Evolutionary conservation across 1,140 invertebrate genomes (phyloP), one percentile per base, ranked within the genome.

Genomic region (Scaptomyza pallida): DNA sequence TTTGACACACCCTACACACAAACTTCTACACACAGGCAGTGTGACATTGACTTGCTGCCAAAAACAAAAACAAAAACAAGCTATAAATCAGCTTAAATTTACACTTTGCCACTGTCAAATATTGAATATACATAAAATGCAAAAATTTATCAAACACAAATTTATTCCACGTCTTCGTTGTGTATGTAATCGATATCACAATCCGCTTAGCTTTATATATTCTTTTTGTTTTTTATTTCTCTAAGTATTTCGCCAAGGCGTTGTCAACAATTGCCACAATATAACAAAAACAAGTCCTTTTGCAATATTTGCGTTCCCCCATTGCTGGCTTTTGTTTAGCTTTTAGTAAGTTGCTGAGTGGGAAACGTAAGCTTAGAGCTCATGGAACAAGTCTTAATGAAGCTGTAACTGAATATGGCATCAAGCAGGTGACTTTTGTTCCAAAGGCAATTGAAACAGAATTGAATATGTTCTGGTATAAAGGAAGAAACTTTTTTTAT

Each of bases 31-130:
- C 16, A 30, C 17, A 60, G 10, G 12, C 16, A 19, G 45, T 43
- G 10, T 15, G 19, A 35, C 50, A 13, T 16, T 23, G 15, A 48
- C 23, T 35, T 40, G 52, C 21, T 17, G 16, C 12, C 45, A 19
- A 26, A 17, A 26, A 26, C 17, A 35, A 26, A 17, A 26, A 26
- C 17, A 35, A 71, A 59, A 67, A 72, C 54, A 67, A 67, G 62
- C 62, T 45, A 72, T 67, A 72, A 72, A 72, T 72, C 62, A 72
- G 69, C 69, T 72, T 67, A 67, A 59, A 67, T 72, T 72, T 54
- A 72, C 69, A 67, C 69, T 72, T 59, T 45, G 51, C 44, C 33
- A 33, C 2, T 57, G 33, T 41, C 35, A 21, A 50, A 41, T 21
- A 15, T 19, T 6, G 15, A 37, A 40, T n/a, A 33, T 40, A 44